Percentiles rank a stretch among this genome's conserved stretches.
These are phyloP conservation scores for Trissoscelio sp. DNA, from an alignment of 2,888 invertebrate species.

Conservation along the genomic window DNA sequence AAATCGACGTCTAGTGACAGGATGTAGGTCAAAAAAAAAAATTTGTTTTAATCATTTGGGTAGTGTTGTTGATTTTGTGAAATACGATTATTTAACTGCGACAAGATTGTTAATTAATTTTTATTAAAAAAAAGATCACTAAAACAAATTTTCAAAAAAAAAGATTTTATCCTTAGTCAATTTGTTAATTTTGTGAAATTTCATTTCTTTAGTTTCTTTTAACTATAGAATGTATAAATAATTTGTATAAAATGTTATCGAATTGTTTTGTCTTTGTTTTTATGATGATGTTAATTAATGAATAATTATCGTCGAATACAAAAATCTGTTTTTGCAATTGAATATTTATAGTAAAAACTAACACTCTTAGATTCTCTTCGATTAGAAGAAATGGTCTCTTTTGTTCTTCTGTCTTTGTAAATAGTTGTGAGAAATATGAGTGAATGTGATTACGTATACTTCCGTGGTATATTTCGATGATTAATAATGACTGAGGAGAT, in stretches of 20 bases:
- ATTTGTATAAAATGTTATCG: constrained; percentile 35
- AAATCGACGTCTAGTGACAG: constrained; percentile 22
- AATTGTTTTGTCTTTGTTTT: constrained; percentile 11
- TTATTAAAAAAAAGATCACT: too few relatives aligned
- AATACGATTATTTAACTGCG: too few relatives aligned
- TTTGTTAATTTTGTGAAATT: not conserved
- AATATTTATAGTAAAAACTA: constrained; percentile 35
- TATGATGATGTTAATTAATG: not conserved
- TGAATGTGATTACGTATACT: constrained; percentile 49
- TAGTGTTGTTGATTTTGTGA: constrained; percentile 4
- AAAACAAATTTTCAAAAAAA: too few relatives aligned
- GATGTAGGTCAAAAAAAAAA: constrained; percentile 20
- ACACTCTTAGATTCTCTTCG: not conserved
- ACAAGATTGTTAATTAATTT: too few relatives aligned
- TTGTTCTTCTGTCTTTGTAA: constrained; percentile 43
- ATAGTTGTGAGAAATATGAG: constrained; percentile 46
- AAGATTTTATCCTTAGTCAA: too few relatives aligned
- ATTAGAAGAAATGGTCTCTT: constrained; percentile 9
- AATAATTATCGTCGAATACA: constrained; percentile 1
- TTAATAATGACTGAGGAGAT: constrained; percentile 57
- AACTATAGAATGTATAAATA: constrained; percentile 26
- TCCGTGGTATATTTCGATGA: constrained; percentile 58
- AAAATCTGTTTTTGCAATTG: not conserved
- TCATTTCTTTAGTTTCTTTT: not conserved
- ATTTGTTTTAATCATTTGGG: not conserved